Conservation (phyloP, 2,797 vertebrate genomes). For the Erithacus rubecula region DNA sequence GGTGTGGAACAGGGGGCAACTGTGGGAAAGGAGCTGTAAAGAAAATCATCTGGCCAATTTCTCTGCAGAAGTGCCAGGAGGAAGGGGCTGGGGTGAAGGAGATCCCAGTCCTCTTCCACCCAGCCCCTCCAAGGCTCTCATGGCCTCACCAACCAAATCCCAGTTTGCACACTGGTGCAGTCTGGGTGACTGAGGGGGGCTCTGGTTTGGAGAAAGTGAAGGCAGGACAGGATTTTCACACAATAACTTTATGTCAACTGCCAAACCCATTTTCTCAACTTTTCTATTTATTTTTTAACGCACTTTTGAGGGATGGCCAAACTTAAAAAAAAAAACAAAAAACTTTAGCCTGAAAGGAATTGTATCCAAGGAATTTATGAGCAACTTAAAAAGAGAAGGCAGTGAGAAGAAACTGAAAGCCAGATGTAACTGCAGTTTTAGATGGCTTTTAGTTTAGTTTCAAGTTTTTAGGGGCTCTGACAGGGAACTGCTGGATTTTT, state of each 20-base stretch:
- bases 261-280: background rate
- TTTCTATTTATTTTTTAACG: background rate
- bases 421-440: conserved; percentile 23
- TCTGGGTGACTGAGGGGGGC: background rate
- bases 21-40: background rate
- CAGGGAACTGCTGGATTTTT: background rate
- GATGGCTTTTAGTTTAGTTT: conserved; percentile 30
- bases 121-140: rapidly evolving
- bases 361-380: conserved; percentile 57
- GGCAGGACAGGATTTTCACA: background rate
- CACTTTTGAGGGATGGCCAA: conserved; percentile 30
- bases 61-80: background rate
- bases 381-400: conserved; percentile 52
- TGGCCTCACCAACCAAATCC: background rate
- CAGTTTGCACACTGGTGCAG: background rate
- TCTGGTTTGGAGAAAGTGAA: background rate
- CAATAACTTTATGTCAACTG: background rate
- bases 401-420: conserved; percentile 48
- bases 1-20: background rate
- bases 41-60: background rate
- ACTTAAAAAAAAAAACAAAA: background rate
- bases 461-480: background rate
- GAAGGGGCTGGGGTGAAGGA: background rate
- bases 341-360: conserved; percentile 31
- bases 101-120: background rate